Evolutionary conservation across 2,888 invertebrate genomes (phyloP).

Genomic region (Polia nebulosa): DNA sequence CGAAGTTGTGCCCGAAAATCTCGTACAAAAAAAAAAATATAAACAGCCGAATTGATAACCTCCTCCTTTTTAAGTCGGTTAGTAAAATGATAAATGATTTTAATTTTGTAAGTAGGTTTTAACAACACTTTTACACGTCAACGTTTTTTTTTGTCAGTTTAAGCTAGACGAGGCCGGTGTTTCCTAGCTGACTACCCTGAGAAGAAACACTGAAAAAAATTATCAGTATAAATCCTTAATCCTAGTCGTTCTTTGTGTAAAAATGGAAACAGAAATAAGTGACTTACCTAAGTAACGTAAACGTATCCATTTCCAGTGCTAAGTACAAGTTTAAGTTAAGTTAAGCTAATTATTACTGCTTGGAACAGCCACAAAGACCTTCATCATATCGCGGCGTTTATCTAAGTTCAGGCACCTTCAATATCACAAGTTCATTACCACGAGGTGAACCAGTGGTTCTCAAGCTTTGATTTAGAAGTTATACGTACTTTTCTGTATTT

Average conservation of each 20-base stretch:
- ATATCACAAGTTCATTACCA: constrained; percentile 77
- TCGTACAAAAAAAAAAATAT: no score
- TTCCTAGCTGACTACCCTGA: no score
- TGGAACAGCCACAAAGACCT: constrained; percentile 51
- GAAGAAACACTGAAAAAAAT: no score
- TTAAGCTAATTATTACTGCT: constrained; percentile 58
- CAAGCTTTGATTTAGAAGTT: constrained; percentile 26
- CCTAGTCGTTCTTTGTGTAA: neutral
- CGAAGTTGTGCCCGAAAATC: no score
- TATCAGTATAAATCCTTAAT: neutral
- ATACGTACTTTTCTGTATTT: no score
- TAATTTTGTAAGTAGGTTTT: no score
- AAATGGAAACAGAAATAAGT: constrained; percentile 1
- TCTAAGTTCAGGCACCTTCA: constrained; percentile 68
- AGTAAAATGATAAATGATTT: no score
- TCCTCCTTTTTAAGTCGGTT: no score
- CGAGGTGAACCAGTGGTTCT: constrained; percentile 62
- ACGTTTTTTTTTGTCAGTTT: no score
- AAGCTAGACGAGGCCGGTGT: no score
- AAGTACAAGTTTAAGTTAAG: constrained; percentile 35
- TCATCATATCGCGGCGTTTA: constrained; percentile 56
- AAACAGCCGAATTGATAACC: no score
- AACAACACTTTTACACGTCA: no score
- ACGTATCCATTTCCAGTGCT: constrained; percentile 7
- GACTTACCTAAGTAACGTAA: constrained; percentile 10